Percentiles rank a stretch among this genome's conserved stretches.
Evolutionary conservation across 2,888 invertebrate genomes (phyloP).

Genomic region (Melikaiella ostensackeni): DNA sequence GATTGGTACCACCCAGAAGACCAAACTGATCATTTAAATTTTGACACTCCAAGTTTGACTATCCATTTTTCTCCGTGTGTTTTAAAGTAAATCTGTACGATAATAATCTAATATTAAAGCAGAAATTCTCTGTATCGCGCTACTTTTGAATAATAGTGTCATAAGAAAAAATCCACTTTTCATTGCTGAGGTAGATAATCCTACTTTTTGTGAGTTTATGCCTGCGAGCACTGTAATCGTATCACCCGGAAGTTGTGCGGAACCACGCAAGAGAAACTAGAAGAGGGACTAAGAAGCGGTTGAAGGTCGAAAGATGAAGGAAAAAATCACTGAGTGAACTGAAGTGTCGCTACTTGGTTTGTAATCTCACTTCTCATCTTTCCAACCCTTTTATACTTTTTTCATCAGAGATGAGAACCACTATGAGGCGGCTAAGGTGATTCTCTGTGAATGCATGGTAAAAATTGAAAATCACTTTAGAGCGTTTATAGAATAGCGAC

Average conservation of each 20-base stretch:
- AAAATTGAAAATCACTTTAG: conserved; percentile 32
- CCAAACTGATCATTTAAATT: no score
- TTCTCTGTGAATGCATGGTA: conserved; percentile 2
- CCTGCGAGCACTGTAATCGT: conserved; percentile 45
- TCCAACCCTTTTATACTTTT: neutral
- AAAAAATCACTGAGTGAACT: neutral
- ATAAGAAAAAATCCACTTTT: neutral
- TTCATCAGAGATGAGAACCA: neutral
- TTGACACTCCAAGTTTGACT: no score
- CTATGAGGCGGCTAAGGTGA: neutral
- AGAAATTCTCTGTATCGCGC: neutral
- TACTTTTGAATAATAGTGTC: neutral
- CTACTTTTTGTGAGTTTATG: neutral
- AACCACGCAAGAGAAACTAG: conserved; percentile 47
- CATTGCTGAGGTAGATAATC: neutral
- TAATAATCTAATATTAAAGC: neutral
- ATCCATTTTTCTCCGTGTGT: no score
- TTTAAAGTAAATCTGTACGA: no score
- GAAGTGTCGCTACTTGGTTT: neutral
- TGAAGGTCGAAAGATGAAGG: neutral
- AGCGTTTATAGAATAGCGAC: conserved; percentile 26
- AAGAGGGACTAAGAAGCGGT: conserved; percentile 2
- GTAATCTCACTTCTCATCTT: neutral
- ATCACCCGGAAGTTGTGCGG: conserved; percentile 47
- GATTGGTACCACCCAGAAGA: no score